Conservation (phyloP, 1,140 invertebrate genomes). For the Heliothis subflexa region DNA sequence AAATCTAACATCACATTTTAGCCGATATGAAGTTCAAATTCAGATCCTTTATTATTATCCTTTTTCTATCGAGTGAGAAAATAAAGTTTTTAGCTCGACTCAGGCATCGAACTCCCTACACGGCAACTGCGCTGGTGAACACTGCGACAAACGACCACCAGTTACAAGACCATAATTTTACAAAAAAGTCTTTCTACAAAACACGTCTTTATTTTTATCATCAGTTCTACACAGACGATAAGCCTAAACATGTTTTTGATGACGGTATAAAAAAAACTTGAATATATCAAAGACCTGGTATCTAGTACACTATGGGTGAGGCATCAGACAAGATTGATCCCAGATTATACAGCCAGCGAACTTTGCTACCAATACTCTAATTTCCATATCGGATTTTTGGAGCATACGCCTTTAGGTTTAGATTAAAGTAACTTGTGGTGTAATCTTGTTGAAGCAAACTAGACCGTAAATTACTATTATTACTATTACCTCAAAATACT, state of each 20-base stretch:
- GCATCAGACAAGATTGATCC: conserved; percentile 12
- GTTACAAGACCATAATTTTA: background rate
- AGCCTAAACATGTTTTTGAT: conserved; percentile 14
- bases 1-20: too few species aligned
- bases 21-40: too few species aligned
- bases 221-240: background rate
- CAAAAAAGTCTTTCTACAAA: background rate
- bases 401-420: background rate
- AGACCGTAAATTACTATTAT: too few species aligned
- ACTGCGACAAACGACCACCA: too few species aligned
- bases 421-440: background rate
- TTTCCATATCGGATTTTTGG: conserved; percentile 26
- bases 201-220: conserved; percentile 3
- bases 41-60: too few species aligned
- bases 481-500: too few species aligned
- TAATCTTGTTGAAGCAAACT: background rate
- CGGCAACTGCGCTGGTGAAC: too few species aligned
- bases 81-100: too few species aligned
- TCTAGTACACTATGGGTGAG: background rate
- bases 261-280: background rate
- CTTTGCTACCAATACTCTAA: background rate
- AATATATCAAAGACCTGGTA: background rate
- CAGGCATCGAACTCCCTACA: too few species aligned
- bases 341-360: background rate
- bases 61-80: too few species aligned